A percentile compares a stretch with the other conserved stretches of the same genome.
These are phyloP conservation scores for Trachurus trachurus DNA, from an alignment of 2,797 vertebrate genomes.

Conservation along the genomic window DNA sequence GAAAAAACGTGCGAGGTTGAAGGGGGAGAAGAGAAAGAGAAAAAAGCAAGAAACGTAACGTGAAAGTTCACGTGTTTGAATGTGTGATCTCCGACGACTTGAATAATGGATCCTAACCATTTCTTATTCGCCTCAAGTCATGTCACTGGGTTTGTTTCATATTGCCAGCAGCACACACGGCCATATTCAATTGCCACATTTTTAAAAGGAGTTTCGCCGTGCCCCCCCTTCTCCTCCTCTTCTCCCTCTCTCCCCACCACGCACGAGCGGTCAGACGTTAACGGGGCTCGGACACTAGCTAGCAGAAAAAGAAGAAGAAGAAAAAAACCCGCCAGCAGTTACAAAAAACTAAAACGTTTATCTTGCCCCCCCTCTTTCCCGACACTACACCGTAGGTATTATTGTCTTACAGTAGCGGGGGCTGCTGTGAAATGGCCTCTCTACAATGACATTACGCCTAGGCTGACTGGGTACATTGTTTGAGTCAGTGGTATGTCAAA, in stretches of 20 bases:
- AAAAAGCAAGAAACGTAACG: background rate
- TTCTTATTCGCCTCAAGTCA: background rate
- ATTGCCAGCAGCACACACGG: constrained; percentile 7
- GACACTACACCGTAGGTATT: background rate
- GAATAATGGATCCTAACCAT: background rate
- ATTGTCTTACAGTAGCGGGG: background rate
- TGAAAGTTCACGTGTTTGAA: background rate
- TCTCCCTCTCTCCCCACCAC: background rate
- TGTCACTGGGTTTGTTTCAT: background rate
- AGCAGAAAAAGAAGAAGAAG: constrained; percentile 5
- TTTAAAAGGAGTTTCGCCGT: constrained; percentile 8
- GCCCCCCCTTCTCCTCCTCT: background rate
- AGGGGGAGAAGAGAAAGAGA: no score
- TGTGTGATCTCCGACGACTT: background rate
- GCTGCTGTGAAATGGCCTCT: constrained; percentile 33
- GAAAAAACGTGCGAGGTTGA: background rate
- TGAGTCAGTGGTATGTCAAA: constrained; percentile 60
- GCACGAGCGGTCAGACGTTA: background rate
- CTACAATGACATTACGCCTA: constrained; percentile 31
- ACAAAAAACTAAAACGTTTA: background rate
- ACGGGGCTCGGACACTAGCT: constrained; percentile 33
- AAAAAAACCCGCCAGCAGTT: background rate
- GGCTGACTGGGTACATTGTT: constrained; percentile 44
- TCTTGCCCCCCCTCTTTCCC: no score
- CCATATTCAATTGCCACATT: constrained; percentile 33